Evolutionary conservation across 2,888 invertebrate genomes (phyloP).

Genomic region (Taphrorychus bicolor): DNA sequence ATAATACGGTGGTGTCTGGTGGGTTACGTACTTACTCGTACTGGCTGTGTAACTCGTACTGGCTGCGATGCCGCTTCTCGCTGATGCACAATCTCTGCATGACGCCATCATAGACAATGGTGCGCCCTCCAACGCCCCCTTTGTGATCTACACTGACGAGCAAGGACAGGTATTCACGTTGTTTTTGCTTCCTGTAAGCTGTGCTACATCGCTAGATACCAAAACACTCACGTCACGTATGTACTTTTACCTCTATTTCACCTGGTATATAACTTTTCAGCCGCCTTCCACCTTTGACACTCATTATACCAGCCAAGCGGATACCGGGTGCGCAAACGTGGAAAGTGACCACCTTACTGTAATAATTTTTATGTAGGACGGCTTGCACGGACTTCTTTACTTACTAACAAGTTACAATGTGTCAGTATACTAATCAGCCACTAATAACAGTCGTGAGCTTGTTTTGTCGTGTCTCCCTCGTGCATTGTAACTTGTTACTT

Average conservation of each 20-base stretch:
- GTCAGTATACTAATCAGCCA: background rate
- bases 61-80: constrained; percentile 61
- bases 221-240: constrained; percentile 3
- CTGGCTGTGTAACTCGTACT: constrained; percentile 58
- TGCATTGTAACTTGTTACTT: constrained; percentile 50
- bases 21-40: constrained; percentile 52
- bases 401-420: constrained; percentile 39
- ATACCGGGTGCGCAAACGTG: constrained; percentile 3
- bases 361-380: constrained; percentile 48
- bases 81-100: constrained; percentile 65
- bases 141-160: constrained; percentile 95
- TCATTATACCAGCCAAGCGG: no score
- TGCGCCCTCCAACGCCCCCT: constrained; percentile 85
- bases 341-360: background rate
- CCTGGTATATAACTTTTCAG: no score
- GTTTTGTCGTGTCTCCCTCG: constrained; percentile 20
- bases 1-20: constrained; percentile 56
- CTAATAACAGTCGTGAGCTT: background rate
- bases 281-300: no score
- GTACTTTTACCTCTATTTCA: no score
- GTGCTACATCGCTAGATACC: constrained; percentile 49
- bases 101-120: constrained; percentile 63
- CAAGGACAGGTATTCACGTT: constrained; percentile 88
- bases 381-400: constrained; percentile 53
- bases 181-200: constrained; percentile 58